Evolutionary conservation across 2,113 vertebrate species (phyloP), one percentile per base, ranked within the genome.

Genomic region (Phalacrocorax aristotelis): DNA sequence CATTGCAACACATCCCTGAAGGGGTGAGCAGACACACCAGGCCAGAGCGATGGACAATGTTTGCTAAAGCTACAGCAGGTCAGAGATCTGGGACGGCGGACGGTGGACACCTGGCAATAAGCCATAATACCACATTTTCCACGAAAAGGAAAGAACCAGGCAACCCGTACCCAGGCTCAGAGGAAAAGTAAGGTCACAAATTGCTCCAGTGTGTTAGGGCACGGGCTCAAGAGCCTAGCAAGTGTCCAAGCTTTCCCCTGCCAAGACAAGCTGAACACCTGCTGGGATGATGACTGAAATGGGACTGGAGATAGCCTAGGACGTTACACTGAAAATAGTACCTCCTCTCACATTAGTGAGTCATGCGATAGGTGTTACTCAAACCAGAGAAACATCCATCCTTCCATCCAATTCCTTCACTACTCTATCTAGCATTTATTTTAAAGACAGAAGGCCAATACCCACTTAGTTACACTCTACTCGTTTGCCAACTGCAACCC

Each of bases 21-120:
- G 30, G 51, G 8, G 14, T 20, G 30, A 80, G 52, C 55, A 66
- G 75, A 60, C 23, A 44, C 4, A 52, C 32, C 58, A 36, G 64
- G 55, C 0, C 72, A 46, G n/a, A 57, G 54, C 40, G 69, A 40
- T 0, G 0, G 46, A 74, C 7, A 14, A 18, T 1, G 1, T 42
- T 4, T 72, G 58, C 34, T 71, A 21, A 66, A 72, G 36, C 66
- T 54, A 19, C 46, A 52, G 29, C 25, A 52, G 18, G 46, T 48
- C 72, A 66, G 29, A 40, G 66, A 54, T 40, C 60, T 71, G 51
- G 66, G 38, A 38, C 38, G 38, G 38, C 38, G 30, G 34, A 11
- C 3, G 2, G 19, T 2, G 7, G 32, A 38, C 78, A 36, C 23
- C n/a, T 15, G 25, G 65, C 25, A 52, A 11, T 26, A 54, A 26